Evolutionary conservation across 64 coral and sea anemone species (phyloP).

Genomic region (Porites australiensis): DNA sequence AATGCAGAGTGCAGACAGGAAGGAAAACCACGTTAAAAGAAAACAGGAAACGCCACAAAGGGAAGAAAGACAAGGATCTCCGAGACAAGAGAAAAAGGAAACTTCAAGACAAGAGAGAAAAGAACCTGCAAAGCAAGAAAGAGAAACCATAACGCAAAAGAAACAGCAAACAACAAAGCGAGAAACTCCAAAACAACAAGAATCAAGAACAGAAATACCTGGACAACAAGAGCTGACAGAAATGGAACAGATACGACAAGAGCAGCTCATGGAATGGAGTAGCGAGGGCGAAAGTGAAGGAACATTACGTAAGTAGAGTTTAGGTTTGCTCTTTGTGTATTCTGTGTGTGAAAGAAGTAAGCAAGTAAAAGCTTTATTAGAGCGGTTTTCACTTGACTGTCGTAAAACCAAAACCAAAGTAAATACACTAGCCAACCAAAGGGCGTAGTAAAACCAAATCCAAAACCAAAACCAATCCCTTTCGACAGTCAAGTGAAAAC

Average conservation of each 20-base stretch:
- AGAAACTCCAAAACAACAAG: neutral
- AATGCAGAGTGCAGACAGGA: neutral
- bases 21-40: neutral
- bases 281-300: constrained; percentile 44
- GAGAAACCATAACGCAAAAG: neutral
- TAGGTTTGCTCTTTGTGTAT: neutral
- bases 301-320: constrained; percentile 9
- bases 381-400: no score
- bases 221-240: neutral
- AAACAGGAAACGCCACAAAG: neutral
- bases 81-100: neutral
- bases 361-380: no score
- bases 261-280: constrained; percentile 48
- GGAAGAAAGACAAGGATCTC: neutral
- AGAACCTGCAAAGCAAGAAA: no score
- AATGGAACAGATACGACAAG: neutral
- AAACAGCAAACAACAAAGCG: neutral
- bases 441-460: no score
- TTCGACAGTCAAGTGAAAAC: no score
- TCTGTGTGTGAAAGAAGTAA: no score
- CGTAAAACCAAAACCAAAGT: no score
- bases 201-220: no score
- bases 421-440: no score
- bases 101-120: neutral
- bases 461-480: no score